Evolutionary conservation across 2,888 invertebrate genomes (phyloP).

Genomic region (Formica aserva): DNA sequence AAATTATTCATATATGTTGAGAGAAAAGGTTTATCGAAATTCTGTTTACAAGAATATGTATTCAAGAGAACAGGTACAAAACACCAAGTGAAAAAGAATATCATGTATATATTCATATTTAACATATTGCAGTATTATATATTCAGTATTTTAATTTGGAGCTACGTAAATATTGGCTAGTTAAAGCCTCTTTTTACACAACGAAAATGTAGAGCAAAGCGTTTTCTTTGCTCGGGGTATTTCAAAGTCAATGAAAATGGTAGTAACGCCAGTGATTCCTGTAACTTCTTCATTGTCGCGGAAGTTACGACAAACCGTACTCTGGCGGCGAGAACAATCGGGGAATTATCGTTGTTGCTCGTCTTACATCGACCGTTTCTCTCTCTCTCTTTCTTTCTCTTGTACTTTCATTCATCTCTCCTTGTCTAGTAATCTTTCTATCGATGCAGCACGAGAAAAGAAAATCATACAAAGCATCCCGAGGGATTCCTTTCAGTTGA

Average conservation of each 20-base stretch:
- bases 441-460: background rate
- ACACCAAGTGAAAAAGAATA: background rate
- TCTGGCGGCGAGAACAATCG: conserved; percentile 44
- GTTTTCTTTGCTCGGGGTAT: conserved; percentile 14
- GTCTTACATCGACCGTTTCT: conserved; percentile 22
- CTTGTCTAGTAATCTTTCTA: conserved; percentile 22
- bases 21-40: background rate
- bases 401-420: background rate
- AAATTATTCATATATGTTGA: background rate
- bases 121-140: background rate
- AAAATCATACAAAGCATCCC: conserved; percentile 7
- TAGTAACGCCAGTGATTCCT: conserved; percentile 35
- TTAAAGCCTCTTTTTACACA: background rate
- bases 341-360: conserved; percentile 42
- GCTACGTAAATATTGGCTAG: background rate
- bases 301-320: conserved; percentile 52
- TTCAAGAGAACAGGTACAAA: background rate
- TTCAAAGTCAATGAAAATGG: conserved; percentile 51
- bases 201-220: background rate
- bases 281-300: conserved; percentile 51
- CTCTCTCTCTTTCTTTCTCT: background rate
- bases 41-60: background rate
- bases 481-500: conserved; percentile 1
- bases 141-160: conserved; percentile 34
- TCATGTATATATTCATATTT: background rate